Percentiles rank a stretch among this genome's conserved stretches.
Conservation (phyloP, 1,140 invertebrate species). For the Drosophila serrata region DNA sequence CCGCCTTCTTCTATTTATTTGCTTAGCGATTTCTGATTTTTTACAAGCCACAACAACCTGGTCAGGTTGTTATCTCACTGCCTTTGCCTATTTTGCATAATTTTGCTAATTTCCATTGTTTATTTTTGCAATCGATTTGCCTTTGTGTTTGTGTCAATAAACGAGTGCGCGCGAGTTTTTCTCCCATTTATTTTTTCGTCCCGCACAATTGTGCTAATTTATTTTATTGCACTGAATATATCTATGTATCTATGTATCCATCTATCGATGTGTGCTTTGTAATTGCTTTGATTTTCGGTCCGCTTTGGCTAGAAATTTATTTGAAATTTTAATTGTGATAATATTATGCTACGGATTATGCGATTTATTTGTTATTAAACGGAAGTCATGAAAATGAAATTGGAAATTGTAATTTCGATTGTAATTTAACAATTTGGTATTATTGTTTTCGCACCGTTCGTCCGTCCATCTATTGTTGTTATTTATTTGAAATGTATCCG, state of each 20-base stretch:
- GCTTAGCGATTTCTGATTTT: conserved; percentile 70
- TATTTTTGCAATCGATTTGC: conserved; percentile 74
- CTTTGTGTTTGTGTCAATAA: conserved; percentile 79
- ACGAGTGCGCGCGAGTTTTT: conserved; percentile 40
- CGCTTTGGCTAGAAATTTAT: conserved; percentile 81
- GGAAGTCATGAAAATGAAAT: conserved; percentile 81
- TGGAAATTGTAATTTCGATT: conserved; percentile 69
- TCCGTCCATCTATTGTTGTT: conserved; percentile 54
- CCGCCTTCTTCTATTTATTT: conserved; percentile 70
- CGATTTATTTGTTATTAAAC: conserved; percentile 85
- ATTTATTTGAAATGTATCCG: conserved; percentile 82
- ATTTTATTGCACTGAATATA: conserved; percentile 70
- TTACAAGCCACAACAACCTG: conserved; percentile 69
- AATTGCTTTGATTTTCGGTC: conserved; percentile 76
- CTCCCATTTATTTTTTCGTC: conserved; percentile 41
- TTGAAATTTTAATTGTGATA: conserved; percentile 84
- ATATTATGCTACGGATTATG: conserved; percentile 83
- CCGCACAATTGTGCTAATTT: conserved; percentile 76
- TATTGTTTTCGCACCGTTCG: conserved; percentile 50
- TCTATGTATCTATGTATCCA: background rate
- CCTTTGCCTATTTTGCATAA: conserved; percentile 71
- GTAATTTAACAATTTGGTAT: conserved; percentile 70
- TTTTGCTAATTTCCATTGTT: conserved; percentile 79
- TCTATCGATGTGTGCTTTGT: conserved; percentile 36
- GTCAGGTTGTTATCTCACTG: conserved; percentile 21